phyloP scores from a whole-genome alignment of 2,888 invertebrate species.

The Nemotelus pantherinus region DNA sequence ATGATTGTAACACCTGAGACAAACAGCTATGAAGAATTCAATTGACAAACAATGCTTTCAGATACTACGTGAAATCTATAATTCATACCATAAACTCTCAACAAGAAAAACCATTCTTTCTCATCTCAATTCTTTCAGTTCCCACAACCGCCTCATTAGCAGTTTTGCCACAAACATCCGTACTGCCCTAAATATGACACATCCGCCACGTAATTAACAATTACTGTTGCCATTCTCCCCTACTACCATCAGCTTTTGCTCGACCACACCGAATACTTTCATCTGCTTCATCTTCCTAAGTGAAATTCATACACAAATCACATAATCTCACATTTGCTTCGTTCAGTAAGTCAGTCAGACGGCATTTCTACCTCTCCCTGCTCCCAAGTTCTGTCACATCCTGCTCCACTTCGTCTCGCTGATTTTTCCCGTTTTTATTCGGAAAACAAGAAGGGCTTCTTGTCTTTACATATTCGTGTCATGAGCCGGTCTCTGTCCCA shows the following conservation, averaged over 20 bases:
- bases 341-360: no score
- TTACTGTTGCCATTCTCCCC: slow-evolving; percentile 1
- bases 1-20: no score
- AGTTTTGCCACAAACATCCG: slow-evolving; percentile 1
- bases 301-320: slow-evolving; percentile 43
- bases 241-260: background rate
- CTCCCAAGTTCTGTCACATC: slow-evolving; percentile 1
- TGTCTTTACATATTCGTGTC: slow-evolving; percentile 36
- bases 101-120: no score
- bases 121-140: no score
- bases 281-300: background rate
- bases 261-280: background rate
- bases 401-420: background rate
- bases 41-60: no score
- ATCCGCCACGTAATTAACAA: slow-evolving; percentile 35
- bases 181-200: slow-evolving; percentile 30
- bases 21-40: no score
- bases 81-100: no score
- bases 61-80: no score
- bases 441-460: background rate
- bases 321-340: slow-evolving; percentile 35
- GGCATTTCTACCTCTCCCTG: no score
- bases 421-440: background rate
- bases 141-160: background rate
- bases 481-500: background rate